A percentile compares a stretch with the other conserved stretches of the same genome.
These are phyloP conservation scores for Tetranychus piercei DNA, from an alignment of 2,888 invertebrate species.

Conservation along the genomic window DNA sequence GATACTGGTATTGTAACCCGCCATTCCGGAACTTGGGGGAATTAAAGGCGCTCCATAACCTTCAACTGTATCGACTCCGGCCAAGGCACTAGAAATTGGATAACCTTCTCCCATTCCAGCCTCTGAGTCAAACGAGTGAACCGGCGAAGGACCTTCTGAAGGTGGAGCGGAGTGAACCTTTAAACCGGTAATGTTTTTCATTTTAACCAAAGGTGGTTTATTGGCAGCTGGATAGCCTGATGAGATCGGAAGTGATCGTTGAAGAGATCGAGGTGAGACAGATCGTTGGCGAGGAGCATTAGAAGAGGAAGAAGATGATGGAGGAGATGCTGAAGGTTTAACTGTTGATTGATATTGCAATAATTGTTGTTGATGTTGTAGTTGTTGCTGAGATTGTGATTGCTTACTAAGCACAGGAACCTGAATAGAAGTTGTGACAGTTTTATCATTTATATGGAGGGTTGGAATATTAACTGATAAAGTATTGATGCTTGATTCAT, in stretches of 20 bases:
- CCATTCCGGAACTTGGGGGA: not conserved
- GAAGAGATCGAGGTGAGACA: slow-evolving; percentile 17
- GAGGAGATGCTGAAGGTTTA: slow-evolving; percentile 15
- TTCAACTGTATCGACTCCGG: not conserved
- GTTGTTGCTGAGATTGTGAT: not conserved
- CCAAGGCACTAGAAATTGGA: not conserved
- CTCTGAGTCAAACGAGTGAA: slow-evolving; percentile 8
- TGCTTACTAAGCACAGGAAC: slow-evolving; percentile 11
- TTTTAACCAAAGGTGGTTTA: slow-evolving; percentile 59
- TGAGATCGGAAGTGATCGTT: slow-evolving; percentile 4
- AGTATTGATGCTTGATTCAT: slow-evolving; percentile 41
- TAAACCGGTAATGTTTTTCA: slow-evolving; percentile 36
- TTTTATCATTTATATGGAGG: slow-evolving; percentile 21
- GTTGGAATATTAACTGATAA: slow-evolving; percentile 45
- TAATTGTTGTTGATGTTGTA: not conserved
- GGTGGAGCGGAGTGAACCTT: slow-evolving; percentile 17
- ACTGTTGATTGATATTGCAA: slow-evolving; percentile 1
- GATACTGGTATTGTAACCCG: not conserved
- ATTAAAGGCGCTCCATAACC: not conserved
- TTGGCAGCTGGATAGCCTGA: slow-evolving; percentile 24
- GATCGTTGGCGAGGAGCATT: slow-evolving; percentile 14
- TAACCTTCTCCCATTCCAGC: not conserved
- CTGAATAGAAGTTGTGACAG: not conserved
- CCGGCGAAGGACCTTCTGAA: slow-evolving; percentile 2
- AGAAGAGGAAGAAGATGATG: slow-evolving; percentile 14